Conservation (phyloP, 2,888 invertebrate species). For the Apoda limacodes region DNA sequence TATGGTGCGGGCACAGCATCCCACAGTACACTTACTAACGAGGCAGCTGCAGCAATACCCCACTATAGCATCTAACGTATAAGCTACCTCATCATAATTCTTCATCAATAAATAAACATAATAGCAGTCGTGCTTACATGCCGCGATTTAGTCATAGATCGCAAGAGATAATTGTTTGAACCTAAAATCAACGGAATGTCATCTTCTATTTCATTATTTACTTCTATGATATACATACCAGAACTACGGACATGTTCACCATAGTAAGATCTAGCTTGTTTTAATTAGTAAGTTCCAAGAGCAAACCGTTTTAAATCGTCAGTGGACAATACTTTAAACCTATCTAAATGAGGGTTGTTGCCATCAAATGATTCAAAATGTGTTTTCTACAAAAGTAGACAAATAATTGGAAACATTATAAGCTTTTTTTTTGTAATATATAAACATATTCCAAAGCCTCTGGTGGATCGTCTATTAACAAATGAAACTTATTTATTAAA, state of each 20-base stretch:
- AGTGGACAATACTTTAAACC: not conserved
- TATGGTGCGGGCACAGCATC: conserved; percentile 13
- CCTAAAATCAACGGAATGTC: conserved; percentile 1
- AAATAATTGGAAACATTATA: no score
- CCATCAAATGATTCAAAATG: conserved; percentile 1
- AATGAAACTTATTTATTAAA: not conserved
- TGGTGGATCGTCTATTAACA: not conserved
- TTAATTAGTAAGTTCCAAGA: conserved; percentile 4
- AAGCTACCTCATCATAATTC: not conserved
- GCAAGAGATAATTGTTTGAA: conserved; percentile 1
- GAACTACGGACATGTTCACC: conserved; percentile 3
- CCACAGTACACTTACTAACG: conserved; percentile 7
- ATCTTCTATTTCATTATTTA: conserved; percentile 1
- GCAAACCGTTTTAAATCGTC: not conserved
- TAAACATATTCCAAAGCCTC: conserved; percentile 1
- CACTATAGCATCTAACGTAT: conserved; percentile 3
- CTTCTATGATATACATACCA: not conserved
- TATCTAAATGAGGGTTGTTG: conserved; percentile 1
- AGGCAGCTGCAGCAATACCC: conserved; percentile 10
- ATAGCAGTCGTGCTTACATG: conserved; percentile 4
- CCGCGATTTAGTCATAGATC: conserved; percentile 4
- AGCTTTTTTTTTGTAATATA: no score
- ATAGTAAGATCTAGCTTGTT: conserved; percentile 7
- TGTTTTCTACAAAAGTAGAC: not conserved
- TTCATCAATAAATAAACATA: conserved; percentile 5